Evolutionary conservation across 2,113 vertebrate species (phyloP), one percentile per base, ranked within the genome.

Genomic region (Dromaius novaehollandiae): DNA sequence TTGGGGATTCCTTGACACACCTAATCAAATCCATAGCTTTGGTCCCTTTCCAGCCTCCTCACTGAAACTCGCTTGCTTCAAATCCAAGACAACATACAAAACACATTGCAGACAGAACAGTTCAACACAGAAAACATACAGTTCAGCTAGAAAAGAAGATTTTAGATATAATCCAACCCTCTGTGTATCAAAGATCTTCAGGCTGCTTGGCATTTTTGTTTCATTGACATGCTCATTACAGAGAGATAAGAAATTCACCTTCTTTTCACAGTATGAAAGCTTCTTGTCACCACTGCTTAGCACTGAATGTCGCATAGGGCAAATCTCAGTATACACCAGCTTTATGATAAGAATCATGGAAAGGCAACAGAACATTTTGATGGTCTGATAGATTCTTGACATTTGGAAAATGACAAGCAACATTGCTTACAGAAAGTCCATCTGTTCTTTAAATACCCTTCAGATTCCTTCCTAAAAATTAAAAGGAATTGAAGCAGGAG

Each of bases 11-110:
- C 58, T 79, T 95, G 74, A 95, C 68, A 74, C 58, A 93, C 64
- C 68, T 91, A 96, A 95, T 93, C 68, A 90, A 94, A 93, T 55
- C 60, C 91, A 78, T 34, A 78, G 44, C 55, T 95, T 80, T 70
- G 58, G 63, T 89, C 53, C 40, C 21, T 55, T 64, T 77, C 46
- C 77, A 95, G 64, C 5, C 63, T 85, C 38, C 18, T 73, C 36
- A 16, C 60, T 64, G 42, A 70, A 64, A 75, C 46, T 91, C 42
- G 66, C 55, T 56, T n/a, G 10, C 30, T 93, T 92, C 71, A 77
- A 26, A 91, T 50, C 18, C 58, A 78, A 90, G 36, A 51, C 64
- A 55, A 46, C 0, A 11, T 60, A 78, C 13, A 71, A 86, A 94
- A 91, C 1, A 0, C 26, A 34, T 81, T 95, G 86, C 79, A 81